These are phyloP conservation scores for Acleris laterana DNA, from an alignment of 2,888 invertebrate genomes.

Conservation along the genomic window DNA sequence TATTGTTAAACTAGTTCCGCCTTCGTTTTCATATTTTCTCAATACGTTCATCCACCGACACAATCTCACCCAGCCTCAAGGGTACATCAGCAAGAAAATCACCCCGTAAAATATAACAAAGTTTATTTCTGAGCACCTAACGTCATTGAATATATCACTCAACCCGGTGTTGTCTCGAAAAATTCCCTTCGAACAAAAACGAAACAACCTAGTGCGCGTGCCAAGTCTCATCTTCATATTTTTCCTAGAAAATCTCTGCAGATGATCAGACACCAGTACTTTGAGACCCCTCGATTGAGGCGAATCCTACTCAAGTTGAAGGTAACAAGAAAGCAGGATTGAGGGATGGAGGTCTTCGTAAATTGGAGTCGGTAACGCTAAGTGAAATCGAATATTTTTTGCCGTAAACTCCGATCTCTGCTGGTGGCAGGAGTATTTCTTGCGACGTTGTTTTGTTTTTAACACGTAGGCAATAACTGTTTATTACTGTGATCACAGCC, in stretches of 20 bases:
- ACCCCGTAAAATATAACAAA: slow-evolving; percentile 20
- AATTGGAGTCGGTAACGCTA: slow-evolving; percentile 41
- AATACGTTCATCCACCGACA: not conserved
- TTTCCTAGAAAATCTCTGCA: slow-evolving; percentile 51
- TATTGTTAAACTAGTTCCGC: too few species aligned
- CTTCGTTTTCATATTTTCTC: not conserved
- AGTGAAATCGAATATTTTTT: slow-evolving; percentile 56
- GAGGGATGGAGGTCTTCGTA: slow-evolving; percentile 12
- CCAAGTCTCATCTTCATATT: slow-evolving; percentile 62
- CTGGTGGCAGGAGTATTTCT: slow-evolving; percentile 35
- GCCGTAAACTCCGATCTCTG: slow-evolving; percentile 42
- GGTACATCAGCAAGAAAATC: slow-evolving; percentile 23
- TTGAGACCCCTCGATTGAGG: slow-evolving; percentile 22
- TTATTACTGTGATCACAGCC: slow-evolving; percentile 3
- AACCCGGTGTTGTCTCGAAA: slow-evolving; percentile 46
- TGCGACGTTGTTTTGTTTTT: slow-evolving; percentile 34
- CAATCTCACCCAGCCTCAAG: slow-evolving; percentile 3
- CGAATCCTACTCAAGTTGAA: not conserved
- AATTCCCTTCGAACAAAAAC: slow-evolving; percentile 54
- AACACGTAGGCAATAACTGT: slow-evolving; percentile 27
- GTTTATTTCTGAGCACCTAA: slow-evolving; percentile 25
- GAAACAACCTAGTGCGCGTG: slow-evolving; percentile 47
- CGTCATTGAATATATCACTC: slow-evolving; percentile 35
- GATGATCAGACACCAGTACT: slow-evolving; percentile 45
- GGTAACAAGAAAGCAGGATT: not conserved